Evolutionary conservation across 1,140 invertebrate genomes (phyloP), one percentile per base, ranked within the genome.

Genomic region (Orchesella cincta): DNA sequence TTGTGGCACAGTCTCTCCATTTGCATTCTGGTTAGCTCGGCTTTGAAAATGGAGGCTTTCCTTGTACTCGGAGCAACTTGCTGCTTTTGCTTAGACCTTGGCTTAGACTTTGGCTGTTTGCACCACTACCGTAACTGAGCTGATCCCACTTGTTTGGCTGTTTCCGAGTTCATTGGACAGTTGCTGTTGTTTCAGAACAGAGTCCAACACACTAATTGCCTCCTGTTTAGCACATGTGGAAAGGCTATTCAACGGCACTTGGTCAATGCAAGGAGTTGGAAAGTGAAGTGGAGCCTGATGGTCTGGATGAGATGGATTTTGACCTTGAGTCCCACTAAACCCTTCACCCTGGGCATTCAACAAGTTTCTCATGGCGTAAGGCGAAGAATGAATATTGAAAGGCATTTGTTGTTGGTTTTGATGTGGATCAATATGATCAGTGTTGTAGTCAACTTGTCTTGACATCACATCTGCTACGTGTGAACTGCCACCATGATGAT

Each of bases 21-120:
- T 29, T 3, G 26, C 62, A 33, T 67, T 67, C n/a, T 67, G 62
- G 31, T 67, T 67, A 5, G 90, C 90, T 70, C 93, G 89, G 83
- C 93, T 94, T 84, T 95, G 83, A 96, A 96, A 84, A 96, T 95
- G 83, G 93, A 94, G 67, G 92, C 92, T 84, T 95, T 94, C 83
- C 93, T 94, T 76, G 91, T 90, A 0, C 89, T 89, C 73, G 91
- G 28, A 0, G 75, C 62, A 18, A 23, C n/a, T 67, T 67, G 62
- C 33, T 8, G 8, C 31, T 67, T 29, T 16, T 29, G 54, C 31
- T 67, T 29, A 2, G 2, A n/a, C n/a, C n/a, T n/a, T n/a, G n/a
- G n/a, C n/a, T n/a, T 31, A 67, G 34, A 23, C 57, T 46, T 74
- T 77, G 76, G 5, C 33, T 26, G 2, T 12, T n/a, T 3, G 31